Evolutionary conservation across 2,888 invertebrate genomes (phyloP).

Genomic region (Penaeus monodon): DNA sequence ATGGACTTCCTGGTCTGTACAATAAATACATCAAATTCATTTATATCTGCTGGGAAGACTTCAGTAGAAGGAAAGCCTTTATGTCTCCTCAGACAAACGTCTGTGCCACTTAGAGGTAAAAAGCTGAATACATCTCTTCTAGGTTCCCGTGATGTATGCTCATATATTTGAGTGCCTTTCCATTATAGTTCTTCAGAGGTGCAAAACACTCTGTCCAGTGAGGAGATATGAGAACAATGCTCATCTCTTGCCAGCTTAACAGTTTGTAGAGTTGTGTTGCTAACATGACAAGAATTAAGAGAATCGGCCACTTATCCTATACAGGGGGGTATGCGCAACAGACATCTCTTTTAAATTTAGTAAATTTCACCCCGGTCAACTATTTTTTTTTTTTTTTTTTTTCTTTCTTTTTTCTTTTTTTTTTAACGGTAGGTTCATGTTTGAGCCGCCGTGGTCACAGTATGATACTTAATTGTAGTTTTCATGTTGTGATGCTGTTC

Average conservation of each 20-base stretch:
- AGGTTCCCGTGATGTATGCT: slow-evolving; percentile 24
- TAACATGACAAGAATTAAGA: slow-evolving; percentile 10
- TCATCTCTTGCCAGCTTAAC: not conserved
- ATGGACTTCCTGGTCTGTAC: slow-evolving; percentile 7
- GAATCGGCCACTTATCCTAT: slow-evolving; percentile 1
- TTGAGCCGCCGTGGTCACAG: no score
- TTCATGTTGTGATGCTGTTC: no score
- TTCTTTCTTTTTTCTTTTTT: no score
- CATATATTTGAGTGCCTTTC: slow-evolving; percentile 18
- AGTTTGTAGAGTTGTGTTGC: slow-evolving; percentile 9
- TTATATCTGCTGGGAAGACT: not conserved
- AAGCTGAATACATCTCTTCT: slow-evolving; percentile 5
- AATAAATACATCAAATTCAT: not conserved
- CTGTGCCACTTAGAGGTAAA: slow-evolving; percentile 23
- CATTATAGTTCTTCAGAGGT: slow-evolving; percentile 16
- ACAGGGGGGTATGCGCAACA: not conserved
- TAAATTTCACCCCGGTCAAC: no score
- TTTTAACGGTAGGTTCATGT: no score
- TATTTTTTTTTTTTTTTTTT: no score
- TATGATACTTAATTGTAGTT: no score
- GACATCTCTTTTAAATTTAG: no score
- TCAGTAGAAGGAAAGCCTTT: slow-evolving; percentile 12
- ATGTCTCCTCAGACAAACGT: slow-evolving; percentile 17
- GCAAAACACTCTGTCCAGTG: slow-evolving; percentile 22
- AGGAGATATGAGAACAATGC: slow-evolving; percentile 18